These are phyloP conservation scores for Chrysolina americana DNA, from an alignment of 2,888 invertebrate species.

Conservation along the genomic window DNA sequence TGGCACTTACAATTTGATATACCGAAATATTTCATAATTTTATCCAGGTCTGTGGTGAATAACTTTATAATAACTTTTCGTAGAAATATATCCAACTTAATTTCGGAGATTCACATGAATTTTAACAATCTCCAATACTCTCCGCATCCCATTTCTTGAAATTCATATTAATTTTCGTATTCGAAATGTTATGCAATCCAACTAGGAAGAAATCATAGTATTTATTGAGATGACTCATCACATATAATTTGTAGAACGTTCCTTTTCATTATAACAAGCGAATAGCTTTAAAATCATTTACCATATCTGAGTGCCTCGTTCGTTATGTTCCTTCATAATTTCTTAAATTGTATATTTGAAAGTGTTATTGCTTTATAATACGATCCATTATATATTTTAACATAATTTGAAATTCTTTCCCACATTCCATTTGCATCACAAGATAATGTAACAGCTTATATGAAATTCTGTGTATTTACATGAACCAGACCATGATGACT, in stretches of 20 bases:
- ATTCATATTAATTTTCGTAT: neutral
- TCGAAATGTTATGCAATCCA: neutral
- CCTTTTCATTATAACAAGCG: slow-evolving; percentile 17
- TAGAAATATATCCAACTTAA: too few species aligned
- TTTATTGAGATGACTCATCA: slow-evolving; percentile 12
- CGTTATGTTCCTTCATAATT: slow-evolving; percentile 28
- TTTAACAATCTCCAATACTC: neutral
- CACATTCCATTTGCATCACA: slow-evolving; percentile 2
- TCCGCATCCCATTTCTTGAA: neutral
- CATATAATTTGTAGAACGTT: slow-evolving; percentile 14
- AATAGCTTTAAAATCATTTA: slow-evolving; percentile 11
- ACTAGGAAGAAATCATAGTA: slow-evolving; percentile 1
- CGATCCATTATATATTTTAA: slow-evolving; percentile 14
- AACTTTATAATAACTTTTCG: too few species aligned
- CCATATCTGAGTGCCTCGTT: slow-evolving; percentile 22
- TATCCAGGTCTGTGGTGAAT: too few species aligned
- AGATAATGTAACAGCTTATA: neutral
- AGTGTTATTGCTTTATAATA: slow-evolving; percentile 29
- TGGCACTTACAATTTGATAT: too few species aligned
- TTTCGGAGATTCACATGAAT: too few species aligned
- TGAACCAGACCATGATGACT: too few species aligned
- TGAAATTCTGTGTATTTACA: too few species aligned
- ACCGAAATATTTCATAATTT: too few species aligned
- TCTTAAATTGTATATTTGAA: slow-evolving; percentile 31
- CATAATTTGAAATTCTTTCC: slow-evolving; percentile 9